These are phyloP conservation scores for Orthonyx spaldingii DNA, from an alignment of 2,113 vertebrate genomes.

Conservation along the genomic window DNA sequence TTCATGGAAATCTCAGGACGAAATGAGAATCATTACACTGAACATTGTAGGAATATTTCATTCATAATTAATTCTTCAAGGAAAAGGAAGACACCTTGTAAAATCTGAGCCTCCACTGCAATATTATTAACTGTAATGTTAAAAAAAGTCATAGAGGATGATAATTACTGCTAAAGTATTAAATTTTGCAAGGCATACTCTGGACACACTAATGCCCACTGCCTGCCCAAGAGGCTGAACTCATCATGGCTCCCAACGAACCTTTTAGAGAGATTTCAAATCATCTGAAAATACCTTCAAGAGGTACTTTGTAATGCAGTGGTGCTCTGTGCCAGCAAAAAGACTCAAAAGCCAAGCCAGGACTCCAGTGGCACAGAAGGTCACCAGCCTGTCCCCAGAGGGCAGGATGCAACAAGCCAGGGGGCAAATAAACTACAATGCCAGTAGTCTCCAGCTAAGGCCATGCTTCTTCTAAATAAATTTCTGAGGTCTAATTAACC, in stretches of 20 bases:
- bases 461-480: neutral
- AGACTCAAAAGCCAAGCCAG: neutral
- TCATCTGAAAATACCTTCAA: neutral
- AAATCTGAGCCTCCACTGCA: neutral
- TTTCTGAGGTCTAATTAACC: neutral
- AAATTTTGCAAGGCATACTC: neutral
- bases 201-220: neutral
- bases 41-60: neutral
- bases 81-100: neutral
- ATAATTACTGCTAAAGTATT: neutral
- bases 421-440: neutral
- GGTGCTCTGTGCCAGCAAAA: neutral
- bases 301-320: neutral
- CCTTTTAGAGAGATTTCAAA: neutral
- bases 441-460: neutral
- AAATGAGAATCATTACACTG: neutral
- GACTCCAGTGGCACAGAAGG: neutral
- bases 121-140: neutral
- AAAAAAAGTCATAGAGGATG: neutral
- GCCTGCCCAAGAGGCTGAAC: neutral
- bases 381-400: neutral
- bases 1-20: neutral
- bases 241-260: neutral
- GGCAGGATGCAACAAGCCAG: neutral
- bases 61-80: neutral